Base-by-base conservation (phyloP, 2,888 invertebrate genomes). In the Cinara cedri region DNA sequence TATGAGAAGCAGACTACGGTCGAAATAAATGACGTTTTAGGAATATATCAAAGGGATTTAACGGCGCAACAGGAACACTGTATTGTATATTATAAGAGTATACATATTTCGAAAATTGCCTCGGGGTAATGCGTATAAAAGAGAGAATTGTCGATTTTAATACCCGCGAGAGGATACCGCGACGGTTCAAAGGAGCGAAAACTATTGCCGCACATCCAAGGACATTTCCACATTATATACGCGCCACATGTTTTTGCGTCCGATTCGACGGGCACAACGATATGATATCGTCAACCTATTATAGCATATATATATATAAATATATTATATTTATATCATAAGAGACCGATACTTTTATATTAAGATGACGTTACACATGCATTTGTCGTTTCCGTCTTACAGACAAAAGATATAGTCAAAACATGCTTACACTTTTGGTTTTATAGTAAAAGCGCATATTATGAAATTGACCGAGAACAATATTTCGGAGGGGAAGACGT, bases 11-110 rank as follows among this genome's bases (percentile, higher is more conserved):
- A n/a, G n/a, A n/a, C n/a, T n/a, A 13, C 8, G 26, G 26, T 51
- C 13, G 51, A 51, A 49, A 66, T 19, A 34, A 51, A 68, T 46
- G 26, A 26, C 8, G 34, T 68, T 26, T 51, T 34, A 1, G 3
- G 26, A 2, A 34, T 24, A 51, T 68, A 51, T 68, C 68, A n/a
- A 26, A 8, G 13, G n/a, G 51, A 26, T 51, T 68, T 68, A 51
- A 68, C 51, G 51, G 16, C 13, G 13, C n/a, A 1, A 14, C n/a
- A 4, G 19, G 8, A 21, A 3, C 3, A 2, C n/a, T n/a, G n/a
- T 26, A n/a, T 34, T 34, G 6, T 14, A 16, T 14, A 16, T 46
- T 16, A 24, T 46, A 34, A 4, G 6, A 34, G 34, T 46, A 46
- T 21, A 46, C 19, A 19, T 19, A 19, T 42, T 19, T 44, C 19